Base-by-base conservation (phyloP, 2,888 invertebrate genomes). In the Apodemia hepburni region DNA sequence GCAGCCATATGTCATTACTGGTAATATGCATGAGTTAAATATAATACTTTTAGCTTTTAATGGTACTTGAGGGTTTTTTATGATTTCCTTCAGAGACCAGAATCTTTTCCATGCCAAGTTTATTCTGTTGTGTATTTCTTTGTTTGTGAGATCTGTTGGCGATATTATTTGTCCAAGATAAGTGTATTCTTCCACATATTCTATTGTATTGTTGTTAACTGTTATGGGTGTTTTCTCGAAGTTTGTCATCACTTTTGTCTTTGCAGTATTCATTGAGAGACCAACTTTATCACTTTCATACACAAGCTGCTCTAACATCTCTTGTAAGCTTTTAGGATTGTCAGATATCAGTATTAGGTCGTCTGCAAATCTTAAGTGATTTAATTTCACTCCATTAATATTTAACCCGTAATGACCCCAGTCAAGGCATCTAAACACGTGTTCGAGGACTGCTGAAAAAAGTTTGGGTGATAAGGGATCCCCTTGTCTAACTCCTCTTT, bases 81-180 rank as follows among this genome's bases (percentile, higher is more conserved):
- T 29, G 6, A 29, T 29, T 6, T 29, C 29, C 6, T 29, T 29
- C 1, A 29, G 6, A 15, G 18, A 22, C 64, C 63, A 66, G 35
- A 61, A 66, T 51, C 60, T 63, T 58, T 65, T 67, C 64, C 63
- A 65, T 42, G 62, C 49, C 2, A 45, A 51, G 0, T 62, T 61
- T 4, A 67, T 65, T 61, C 62, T 59, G 57, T 64, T 65, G n/a
- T 67, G 59, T 61, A 62, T 64, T 64, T 67, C 65, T 60, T 64
- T 61, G 18, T 38, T 58, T 58, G 59, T 58, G n/a, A 29, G 59
- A 22, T 67, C 42, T 2, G 18, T 15, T n/a, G 60, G 61, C 12
- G 63, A 33, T 9, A 9, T 33, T 9, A 33, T 33, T 0, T 33
- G 9, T 33, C 33, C 33, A 2, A 33, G 33, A 33, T 33, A 9